These are phyloP conservation scores for Synanthedon formicaeformis DNA, from an alignment of 2,888 invertebrate species.

Conservation along the genomic window DNA sequence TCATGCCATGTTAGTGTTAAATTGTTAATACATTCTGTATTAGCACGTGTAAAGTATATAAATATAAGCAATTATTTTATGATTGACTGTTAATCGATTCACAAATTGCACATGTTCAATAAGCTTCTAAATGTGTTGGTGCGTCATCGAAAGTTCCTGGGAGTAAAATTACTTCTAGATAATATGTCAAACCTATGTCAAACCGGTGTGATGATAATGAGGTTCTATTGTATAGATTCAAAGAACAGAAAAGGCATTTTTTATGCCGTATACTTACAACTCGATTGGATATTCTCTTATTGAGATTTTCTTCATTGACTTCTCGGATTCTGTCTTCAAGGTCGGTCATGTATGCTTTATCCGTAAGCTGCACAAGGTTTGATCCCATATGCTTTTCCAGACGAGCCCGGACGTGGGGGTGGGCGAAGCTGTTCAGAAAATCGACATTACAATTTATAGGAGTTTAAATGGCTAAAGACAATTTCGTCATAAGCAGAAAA, in stretches of 20 bases:
- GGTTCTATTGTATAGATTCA: too few species aligned
- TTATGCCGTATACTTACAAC: conserved; percentile 62
- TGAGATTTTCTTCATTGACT: conserved; percentile 74
- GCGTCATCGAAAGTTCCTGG: background rate
- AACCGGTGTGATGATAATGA: too few species aligned
- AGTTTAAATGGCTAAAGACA: too few species aligned
- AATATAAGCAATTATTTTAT: conserved; percentile 11
- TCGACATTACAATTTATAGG: too few species aligned
- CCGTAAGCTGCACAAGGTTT: conserved; percentile 75
- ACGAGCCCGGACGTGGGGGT: conserved; percentile 73
- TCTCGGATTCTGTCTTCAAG: conserved; percentile 73
- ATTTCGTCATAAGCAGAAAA: too few species aligned
- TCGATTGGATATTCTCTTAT: conserved; percentile 72
- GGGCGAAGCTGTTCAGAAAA: conserved; percentile 66
- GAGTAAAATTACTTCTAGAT: background rate
- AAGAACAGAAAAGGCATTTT: background rate
- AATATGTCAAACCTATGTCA: too few species aligned
- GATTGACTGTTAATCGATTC: conserved; percentile 8
- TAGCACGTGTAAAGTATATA: conserved; percentile 14
- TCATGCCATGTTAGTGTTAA: background rate
- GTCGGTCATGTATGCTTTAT: conserved; percentile 75
- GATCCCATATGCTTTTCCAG: conserved; percentile 79
- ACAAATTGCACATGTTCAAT: background rate
- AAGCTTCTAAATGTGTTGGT: background rate
- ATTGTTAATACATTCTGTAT: background rate